Percentiles rank a stretch among this genome's conserved stretches.
These are phyloP conservation scores for Himalopsyche tibetana DNA, from an alignment of 2,888 invertebrate species.

Conservation along the genomic window DNA sequence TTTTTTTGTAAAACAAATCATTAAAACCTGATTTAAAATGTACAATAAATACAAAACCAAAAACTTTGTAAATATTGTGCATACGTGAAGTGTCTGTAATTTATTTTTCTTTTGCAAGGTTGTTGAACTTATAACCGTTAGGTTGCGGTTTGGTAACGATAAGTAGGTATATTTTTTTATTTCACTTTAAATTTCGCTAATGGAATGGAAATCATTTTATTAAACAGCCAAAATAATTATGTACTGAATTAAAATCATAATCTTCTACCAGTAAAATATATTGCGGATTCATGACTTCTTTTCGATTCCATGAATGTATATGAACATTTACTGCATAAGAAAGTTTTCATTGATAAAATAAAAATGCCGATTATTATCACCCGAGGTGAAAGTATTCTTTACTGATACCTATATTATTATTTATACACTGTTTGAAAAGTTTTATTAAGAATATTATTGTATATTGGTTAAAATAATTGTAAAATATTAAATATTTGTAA, in stretches of 20 bases:
- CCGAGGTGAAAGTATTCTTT: not conserved
- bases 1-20: not conserved
- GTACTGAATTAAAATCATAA: not conserved
- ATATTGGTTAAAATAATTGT: slow-evolving; percentile 45
- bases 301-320: no score
- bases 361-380: not conserved
- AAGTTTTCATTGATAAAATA: not conserved
- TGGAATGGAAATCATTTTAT: not conserved
- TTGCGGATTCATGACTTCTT: no score
- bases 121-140: not conserved
- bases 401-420: slow-evolving; percentile 8
- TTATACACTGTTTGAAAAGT: slow-evolving; percentile 25
- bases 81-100: not conserved
- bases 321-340: no score
- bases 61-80: slow-evolving; percentile 26
- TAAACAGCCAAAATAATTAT: not conserved
- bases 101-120: slow-evolving; percentile 2
- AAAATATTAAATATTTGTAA: slow-evolving; percentile 57
- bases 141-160: slow-evolving; percentile 8
- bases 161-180: not conserved
- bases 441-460: slow-evolving; percentile 29
- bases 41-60: slow-evolving; percentile 30
- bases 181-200: not conserved
- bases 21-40: slow-evolving; percentile 20
- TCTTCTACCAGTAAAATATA: no score